Base-by-base conservation (phyloP, 2,888 invertebrate genomes). In the Andrena minutula region DNA sequence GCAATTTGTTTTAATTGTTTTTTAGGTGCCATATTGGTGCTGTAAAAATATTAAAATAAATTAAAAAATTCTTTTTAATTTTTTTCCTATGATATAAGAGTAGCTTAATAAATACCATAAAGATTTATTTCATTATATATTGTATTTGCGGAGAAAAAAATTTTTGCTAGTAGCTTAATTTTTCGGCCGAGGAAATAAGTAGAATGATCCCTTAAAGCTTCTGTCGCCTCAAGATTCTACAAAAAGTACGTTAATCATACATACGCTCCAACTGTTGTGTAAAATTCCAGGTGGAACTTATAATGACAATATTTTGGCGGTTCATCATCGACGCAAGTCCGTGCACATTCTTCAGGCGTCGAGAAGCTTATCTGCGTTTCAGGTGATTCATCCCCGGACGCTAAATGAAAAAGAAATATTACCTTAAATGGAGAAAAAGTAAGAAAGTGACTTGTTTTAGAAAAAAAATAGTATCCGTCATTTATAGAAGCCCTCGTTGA, bases 281-380 rank as follows among this genome's bases (percentile, higher is more conserved):
- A 86, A 8, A 64, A 82, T 70, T 84, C 86, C 2, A 86, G 3
- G 0, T 7, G 7, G 12, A 86, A 78, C 0, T 2, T 10, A n/a
- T 70, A 86, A 30, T 86, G 79, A 63, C 86, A 86, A n/a, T 8
- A 56, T 10, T 3, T 53, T 2, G 75, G 78, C 16, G 2, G 0
- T 10, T 28, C 80, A 0, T 35, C 35, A 6, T 63, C 30, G n/a
- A 2, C 1, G 41, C 86, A 86, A 0, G 0, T 0, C 0, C 86
- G 83, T 2, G 72, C 84, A 35, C 90, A 86, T 30, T 86, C 69
- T 7, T 78, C 68, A 0, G 80, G 73, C 1, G 84, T 70, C 1
- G 86, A 83, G 4, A 75, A 12, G 4, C 5, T 5, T 53, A 66
- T 56, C 8, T 10, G 2, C 2, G 75, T 53, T 20, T 53, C 20